phyloP scores from a whole-genome alignment of 2,888 invertebrate species.

The Calliopum simillimum region DNA sequence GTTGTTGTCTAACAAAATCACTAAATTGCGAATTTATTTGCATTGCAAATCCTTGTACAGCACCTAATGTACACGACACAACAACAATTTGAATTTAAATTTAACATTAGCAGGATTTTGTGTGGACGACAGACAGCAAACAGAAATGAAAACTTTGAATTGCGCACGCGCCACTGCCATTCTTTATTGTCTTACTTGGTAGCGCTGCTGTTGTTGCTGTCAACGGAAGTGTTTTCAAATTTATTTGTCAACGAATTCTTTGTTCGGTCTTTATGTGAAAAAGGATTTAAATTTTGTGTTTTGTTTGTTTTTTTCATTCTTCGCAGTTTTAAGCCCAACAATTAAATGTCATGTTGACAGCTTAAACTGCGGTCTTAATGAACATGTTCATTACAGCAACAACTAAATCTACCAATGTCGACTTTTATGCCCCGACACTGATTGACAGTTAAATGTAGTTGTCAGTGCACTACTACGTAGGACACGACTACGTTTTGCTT shows the following conservation, averaged over 20 bases:
- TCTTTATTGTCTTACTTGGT: slow-evolving; percentile 16
- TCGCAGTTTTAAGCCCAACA: slow-evolving; percentile 20
- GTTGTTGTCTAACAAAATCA: too few species aligned
- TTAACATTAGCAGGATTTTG: slow-evolving; percentile 1
- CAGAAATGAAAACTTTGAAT: neutral
- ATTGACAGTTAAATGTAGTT: slow-evolving; percentile 53
- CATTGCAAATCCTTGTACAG: too few species aligned
- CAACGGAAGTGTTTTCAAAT: slow-evolving; percentile 63
- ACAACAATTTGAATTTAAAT: too few species aligned
- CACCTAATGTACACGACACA: too few species aligned
- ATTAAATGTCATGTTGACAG: slow-evolving; percentile 40
- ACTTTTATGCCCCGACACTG: slow-evolving; percentile 43
- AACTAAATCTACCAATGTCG: slow-evolving; percentile 17
- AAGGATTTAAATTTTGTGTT: too few species aligned
- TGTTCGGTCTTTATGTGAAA: neutral
- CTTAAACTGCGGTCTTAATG: slow-evolving; percentile 10
- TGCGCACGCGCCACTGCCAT: slow-evolving; percentile 21
- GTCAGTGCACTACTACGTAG: slow-evolving; percentile 26
- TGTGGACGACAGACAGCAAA: slow-evolving; percentile 2
- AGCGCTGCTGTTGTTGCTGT: slow-evolving; percentile 46
- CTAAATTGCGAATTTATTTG: too few species aligned
- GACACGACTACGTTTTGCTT: neutral
- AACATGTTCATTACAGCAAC: slow-evolving; percentile 14
- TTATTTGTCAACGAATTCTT: slow-evolving; percentile 54
- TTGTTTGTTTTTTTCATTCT: too few species aligned